Evolutionary conservation across 35 echinoderm and acorn worm species (phyloP).

Genomic region (Acanthaster planci): DNA sequence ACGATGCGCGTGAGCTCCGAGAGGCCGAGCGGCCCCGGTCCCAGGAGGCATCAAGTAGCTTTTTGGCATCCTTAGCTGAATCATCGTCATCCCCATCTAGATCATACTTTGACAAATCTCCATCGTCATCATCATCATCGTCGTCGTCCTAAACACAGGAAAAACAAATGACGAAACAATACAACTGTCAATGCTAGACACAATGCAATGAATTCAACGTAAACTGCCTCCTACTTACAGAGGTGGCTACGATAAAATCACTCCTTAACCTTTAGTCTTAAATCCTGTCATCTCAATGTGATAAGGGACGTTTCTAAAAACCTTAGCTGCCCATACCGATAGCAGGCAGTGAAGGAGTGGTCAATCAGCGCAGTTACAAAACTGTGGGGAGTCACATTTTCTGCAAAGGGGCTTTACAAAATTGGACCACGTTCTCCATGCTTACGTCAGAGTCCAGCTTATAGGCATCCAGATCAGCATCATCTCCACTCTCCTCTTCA

Average conservation of each 20-base stretch:
- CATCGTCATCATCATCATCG: constrained; percentile 54
- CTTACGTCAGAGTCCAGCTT: constrained; percentile 81
- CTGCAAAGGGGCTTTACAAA: not conserved
- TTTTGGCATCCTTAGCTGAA: not conserved
- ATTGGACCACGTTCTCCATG: not conserved
- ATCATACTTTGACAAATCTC: constrained; percentile 29
- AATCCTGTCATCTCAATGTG: no score
- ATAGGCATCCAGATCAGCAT: constrained; percentile 72
- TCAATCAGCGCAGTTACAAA: no score
- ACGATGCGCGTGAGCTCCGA: not conserved
- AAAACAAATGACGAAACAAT: not conserved
- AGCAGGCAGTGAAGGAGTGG: no score
- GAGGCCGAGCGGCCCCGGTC: not conserved
- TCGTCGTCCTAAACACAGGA: no score
- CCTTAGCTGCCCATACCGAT: no score
- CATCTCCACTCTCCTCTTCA: constrained; percentile 54
- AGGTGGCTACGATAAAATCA: no score
- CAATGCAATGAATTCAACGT: not conserved
- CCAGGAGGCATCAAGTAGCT: not conserved
- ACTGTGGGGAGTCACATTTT: no score
- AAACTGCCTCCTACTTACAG: no score
- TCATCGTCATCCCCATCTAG: constrained; percentile 12
- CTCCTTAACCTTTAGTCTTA: no score
- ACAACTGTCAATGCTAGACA: not conserved
- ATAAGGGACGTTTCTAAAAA: no score